Percentiles rank a stretch among this genome's conserved stretches.
Conservation (phyloP, 2,113 vertebrate species). For the Neolamprologus hecqui region DNA sequence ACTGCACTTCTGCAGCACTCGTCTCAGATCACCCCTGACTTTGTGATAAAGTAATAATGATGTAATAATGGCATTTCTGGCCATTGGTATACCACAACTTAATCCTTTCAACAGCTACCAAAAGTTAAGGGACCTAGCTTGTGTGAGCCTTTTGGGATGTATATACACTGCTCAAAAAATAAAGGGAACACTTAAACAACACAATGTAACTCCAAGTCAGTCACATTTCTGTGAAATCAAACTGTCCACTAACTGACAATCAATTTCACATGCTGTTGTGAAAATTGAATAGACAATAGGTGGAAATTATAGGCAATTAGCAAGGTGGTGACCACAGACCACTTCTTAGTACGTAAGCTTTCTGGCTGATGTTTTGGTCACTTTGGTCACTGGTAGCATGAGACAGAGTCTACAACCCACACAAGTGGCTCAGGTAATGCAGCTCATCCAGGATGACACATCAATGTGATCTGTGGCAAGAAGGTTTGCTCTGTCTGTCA, state of each 20-base stretch:
- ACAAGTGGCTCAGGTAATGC: not conserved
- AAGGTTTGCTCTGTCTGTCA: not conserved
- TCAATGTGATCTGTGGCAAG: not conserved
- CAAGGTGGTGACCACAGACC: fast-evolving
- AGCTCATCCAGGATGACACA: not conserved
- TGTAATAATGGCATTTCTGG: fast-evolving
- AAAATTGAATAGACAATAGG: not conserved
- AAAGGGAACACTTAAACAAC: not conserved
- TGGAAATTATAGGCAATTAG: not conserved
- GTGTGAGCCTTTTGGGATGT: not conserved
- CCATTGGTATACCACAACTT: not conserved
- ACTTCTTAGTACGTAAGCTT: not conserved
- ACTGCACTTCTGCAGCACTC: fast-evolving
- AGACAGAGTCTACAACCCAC: not conserved
- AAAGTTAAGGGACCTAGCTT: not conserved
- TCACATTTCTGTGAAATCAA: not conserved
- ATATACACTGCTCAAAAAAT: not conserved
- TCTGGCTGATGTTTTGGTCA: not conserved
- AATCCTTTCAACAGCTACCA: not conserved
- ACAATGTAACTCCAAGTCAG: not conserved
- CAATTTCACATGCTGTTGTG: not conserved
- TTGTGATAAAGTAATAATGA: not conserved
- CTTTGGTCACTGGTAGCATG: not conserved
- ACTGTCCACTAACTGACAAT: fast-evolving
- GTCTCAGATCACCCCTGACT: not conserved